Base-by-base conservation (phyloP, 2,797 vertebrate species). In the Crypturellus tataupa region DNA sequence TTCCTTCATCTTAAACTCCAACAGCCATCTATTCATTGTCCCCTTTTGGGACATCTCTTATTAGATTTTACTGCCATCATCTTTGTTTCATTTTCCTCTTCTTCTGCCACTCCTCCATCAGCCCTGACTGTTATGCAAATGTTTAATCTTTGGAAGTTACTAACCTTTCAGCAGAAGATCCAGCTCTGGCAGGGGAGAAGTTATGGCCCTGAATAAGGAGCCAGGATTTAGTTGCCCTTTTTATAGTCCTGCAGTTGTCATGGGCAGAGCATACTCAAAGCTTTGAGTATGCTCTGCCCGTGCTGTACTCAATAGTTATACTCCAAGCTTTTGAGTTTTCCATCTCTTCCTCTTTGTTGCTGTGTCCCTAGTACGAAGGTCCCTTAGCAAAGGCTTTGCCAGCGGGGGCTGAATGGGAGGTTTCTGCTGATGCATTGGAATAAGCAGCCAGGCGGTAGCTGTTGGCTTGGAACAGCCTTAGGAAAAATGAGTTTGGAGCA, bases 341-440 rank as follows among this genome's bases (percentile, higher is more conserved):
- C 3, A 18, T 12, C 44, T 23, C n/a, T 51, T 29, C 15, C 8
- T 8, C 6, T 5, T 53, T 5, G 2, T n/a, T 51, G 9, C 8
- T 2, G 0, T 6, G 12, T 25, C 37, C 19, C 2, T 4, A 46
- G 59, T 65, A 70, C 24, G 31, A 49, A 31, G 2, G 4, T 2
- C 11, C 59, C 49, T 9, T 1, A 53, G 33, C 37, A 19, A 75
- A 31, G 18, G 12, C 24, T 27, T 19, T 39, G 47, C 53, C 4
- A 31, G 40, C 12, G 46, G 63, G 59, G 25, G 39, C 23, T 1
- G 10, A 42, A n/a, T 29, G 25, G 60, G 18, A 40, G 35, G 53
- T 29, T 53, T 53, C 49, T 49, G 37, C 29, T 79, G 59, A 21
- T 7, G 33, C 16, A 47, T 10, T 53, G 19, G 21, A 68, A 25